Conservation (phyloP, 1,140 invertebrate genomes). For the Heliconius melpomene region DNA sequence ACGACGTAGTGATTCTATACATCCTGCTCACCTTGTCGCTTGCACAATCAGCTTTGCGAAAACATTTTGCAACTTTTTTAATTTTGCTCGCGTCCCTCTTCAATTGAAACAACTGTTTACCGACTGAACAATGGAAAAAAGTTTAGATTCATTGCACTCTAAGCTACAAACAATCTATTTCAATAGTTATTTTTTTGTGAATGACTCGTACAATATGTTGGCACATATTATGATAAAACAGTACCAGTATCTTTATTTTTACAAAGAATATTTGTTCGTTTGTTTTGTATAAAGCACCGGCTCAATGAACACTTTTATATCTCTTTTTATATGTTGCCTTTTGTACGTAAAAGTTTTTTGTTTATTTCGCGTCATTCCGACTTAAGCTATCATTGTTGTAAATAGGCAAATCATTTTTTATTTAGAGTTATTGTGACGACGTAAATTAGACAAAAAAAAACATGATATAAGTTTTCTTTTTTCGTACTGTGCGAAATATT, state of each 20-base stretch:
- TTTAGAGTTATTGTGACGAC: too few species aligned
- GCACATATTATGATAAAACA: background rate
- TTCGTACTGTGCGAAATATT: too few species aligned
- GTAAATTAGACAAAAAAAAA: too few species aligned
- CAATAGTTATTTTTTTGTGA: constrained; percentile 7
- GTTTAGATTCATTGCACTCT: constrained; percentile 11
- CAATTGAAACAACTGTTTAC: background rate
- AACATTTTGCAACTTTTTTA: constrained; percentile 6
- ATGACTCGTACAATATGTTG: background rate
- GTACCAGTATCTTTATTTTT: background rate
- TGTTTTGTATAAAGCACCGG: background rate
- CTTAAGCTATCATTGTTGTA: too few species aligned
- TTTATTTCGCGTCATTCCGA: too few species aligned
- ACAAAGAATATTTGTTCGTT: background rate
- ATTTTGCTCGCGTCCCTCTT: constrained; percentile 6
- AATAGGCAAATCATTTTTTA: too few species aligned
- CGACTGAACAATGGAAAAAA: background rate
- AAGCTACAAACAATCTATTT: constrained; percentile 6
- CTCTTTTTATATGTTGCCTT: background rate
- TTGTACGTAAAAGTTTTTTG: too few species aligned
- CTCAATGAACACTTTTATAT: background rate
- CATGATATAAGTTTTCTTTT: too few species aligned
- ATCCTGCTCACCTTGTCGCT: background rate
- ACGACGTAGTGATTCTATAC: background rate
- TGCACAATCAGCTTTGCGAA: constrained; percentile 2